phyloP scores from a whole-genome alignment of 2,888 invertebrate species.

The Xylophagus ater region DNA sequence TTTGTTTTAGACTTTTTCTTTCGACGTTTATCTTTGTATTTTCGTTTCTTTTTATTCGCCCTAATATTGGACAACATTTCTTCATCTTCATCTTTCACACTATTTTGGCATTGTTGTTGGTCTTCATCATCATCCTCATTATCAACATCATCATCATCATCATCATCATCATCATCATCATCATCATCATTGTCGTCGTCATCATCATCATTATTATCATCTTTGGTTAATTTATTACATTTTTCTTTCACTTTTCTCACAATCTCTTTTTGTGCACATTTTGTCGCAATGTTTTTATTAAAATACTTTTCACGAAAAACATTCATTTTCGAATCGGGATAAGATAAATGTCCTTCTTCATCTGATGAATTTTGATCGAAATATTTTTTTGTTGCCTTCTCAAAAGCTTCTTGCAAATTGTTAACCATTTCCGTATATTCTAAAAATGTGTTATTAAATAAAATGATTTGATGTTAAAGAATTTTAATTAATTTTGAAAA shows the following conservation, averaged over 20 bases:
- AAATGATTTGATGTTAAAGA: constrained; percentile 1
- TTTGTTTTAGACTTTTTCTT: constrained; percentile 14
- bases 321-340: constrained; percentile 42
- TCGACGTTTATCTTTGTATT: constrained; percentile 13
- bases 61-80: constrained; percentile 6
- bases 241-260: constrained; percentile 20
- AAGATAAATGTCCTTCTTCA: constrained; percentile 61
- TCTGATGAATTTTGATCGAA: constrained; percentile 73
- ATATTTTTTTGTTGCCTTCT: constrained; percentile 70
- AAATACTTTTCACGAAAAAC: constrained; percentile 40
- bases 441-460: constrained; percentile 34
- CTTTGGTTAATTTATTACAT: constrained; percentile 10
- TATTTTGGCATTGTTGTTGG: not conserved
- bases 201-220: constrained; percentile 9
- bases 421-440: constrained; percentile 84
- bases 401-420: constrained; percentile 69
- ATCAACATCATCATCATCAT: constrained; percentile 2
- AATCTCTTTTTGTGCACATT: constrained; percentile 24
- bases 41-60: constrained; percentile 11
- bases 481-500: constrained; percentile 8
- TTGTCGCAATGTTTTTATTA: constrained; percentile 25
- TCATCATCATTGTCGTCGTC: constrained; percentile 20
- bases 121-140: not conserved
- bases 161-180: constrained; percentile 15
- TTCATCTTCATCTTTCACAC: not conserved